Evolutionary conservation across 2,797 vertebrate genomes (phyloP).

Genomic region (Pseudochromis fuscus): DNA sequence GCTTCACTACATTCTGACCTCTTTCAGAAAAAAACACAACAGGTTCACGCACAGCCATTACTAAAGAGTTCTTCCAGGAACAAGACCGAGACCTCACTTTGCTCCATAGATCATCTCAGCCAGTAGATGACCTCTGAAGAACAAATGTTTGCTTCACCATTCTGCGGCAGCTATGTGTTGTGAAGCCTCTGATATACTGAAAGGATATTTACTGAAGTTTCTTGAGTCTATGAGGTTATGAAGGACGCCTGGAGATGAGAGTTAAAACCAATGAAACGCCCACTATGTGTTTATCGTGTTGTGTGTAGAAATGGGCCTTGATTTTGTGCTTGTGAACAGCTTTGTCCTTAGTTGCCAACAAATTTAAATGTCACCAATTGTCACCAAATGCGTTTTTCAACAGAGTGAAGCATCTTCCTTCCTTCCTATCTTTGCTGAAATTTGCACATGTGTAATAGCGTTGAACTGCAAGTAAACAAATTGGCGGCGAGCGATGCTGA

Average conservation of each 20-base stretch:
- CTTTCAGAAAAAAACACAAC: not conserved
- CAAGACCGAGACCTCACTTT: constrained; percentile 2
- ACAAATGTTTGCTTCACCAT: constrained; percentile 1
- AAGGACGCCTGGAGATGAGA: not conserved
- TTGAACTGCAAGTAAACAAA: no score
- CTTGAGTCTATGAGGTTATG: not conserved
- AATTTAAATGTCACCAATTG: no score
- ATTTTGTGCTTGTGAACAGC: not conserved
- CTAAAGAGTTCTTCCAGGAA: constrained; percentile 9
- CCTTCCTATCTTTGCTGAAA: no score
- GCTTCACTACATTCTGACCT: not conserved
- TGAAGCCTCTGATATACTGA: not conserved
- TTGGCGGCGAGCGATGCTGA: no score
- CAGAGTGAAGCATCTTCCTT: no score
- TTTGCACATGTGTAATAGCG: no score
- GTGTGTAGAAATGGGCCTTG: not conserved
- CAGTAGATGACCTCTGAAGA: constrained; percentile 2
- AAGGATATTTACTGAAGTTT: not conserved
- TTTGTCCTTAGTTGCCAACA: not conserved
- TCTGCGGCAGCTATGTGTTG: not conserved
- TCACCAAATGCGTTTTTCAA: no score
- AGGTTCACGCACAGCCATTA: constrained; percentile 19
- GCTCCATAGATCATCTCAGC: not conserved
- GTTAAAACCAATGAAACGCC: not conserved
- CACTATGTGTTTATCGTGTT: not conserved